Base-by-base conservation (phyloP, 2,797 vertebrate species). In the Catharus ustulatus region DNA sequence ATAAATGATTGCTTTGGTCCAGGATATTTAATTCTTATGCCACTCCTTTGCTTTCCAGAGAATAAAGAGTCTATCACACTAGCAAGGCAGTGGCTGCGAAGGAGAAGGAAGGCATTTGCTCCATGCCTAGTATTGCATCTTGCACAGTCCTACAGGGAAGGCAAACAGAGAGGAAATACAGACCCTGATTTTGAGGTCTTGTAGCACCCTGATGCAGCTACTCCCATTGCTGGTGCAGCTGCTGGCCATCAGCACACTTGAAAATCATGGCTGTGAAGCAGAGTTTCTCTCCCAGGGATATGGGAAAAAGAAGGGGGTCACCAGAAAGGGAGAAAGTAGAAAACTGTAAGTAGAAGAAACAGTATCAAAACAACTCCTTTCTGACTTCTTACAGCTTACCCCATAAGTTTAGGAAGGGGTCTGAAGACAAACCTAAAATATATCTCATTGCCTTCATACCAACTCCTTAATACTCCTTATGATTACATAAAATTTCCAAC, bases 21-120 rank as follows among this genome's bases (percentile, higher is more conserved):
- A 87, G 64, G 49, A 40, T 71, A 71, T 84, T 81, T 93, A 95
- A 91, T 79, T 88, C 71, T 54, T 48, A 42, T 24, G 61, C 45
- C 78, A 74, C 77, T 74, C 80, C 67, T 36, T 91, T 84, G 71
- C 71, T 74, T 93, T 76, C 57, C 61, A 77, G 79, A 88, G 66
- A 92, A 75, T 46, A 81, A 62, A 46, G 38, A 64, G 4, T 34
- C 38, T 89, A 82, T 75, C 54, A 82, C 62, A 82, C 29, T 38
- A 58, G 52, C 34, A 63, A 61, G 34, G 71, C 58, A 66, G 11
- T 46, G 66, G 30, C 57, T 79, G 48, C 0, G 0, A 87, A 90
- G 73, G 51, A 92, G 73, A 42, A 78, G 63, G 40, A 80, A 79
- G 19, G 45, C 9, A 7, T 67, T 77, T 91, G n/a, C 23, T 84